Base-by-base conservation (phyloP, 2,113 vertebrate genomes). In the Calidris pugnax region DNA sequence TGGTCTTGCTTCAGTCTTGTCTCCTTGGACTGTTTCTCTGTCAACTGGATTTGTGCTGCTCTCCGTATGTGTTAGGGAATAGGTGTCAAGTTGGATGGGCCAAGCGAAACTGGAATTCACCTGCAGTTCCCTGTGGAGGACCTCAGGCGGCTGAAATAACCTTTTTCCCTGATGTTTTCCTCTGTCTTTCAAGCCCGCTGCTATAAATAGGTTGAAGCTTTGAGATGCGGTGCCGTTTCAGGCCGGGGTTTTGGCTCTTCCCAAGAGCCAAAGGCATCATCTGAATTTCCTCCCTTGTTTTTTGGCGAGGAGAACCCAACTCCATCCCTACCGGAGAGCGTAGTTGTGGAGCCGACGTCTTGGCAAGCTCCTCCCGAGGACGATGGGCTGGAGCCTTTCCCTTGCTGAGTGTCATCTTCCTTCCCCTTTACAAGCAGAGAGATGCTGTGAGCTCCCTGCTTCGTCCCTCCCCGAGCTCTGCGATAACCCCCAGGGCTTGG, bases 331-430 rank as follows among this genome's bases (percentile, higher is more conserved):
- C 74, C 3, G 6, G 68, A 53, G 84, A 84, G 53, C 0, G 0
- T 0, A 0, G 62, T 2, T 13, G 2, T 2, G 4, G 11, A 88
- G 67, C 37, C 43, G 37, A 13, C 1, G 2, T 32, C 68, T 85
- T 84, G 92, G 93, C 89, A 66, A 53, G 55, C 93, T 95, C 12
- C 68, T 59, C 60, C 59, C 1, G 4, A 73, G 26, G 45, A 45
- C 0, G 2, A 13, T 0, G 2, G n/a, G 50, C 87, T 91, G 92
- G 91, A 95, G 87, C 93, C 81, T 93, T 85, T 91, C 67, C 80
- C 73, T 0, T 0, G 1, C 55, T 0, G 13, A 57, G 50, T 10
- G 24, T 66, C 12, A 0, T 56, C 23, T 79, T 60, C 84, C 23
- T 79, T 60, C 84, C 60, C 80, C 5, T 37, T 67, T 47, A 30